Conservation (phyloP, 2,888 invertebrate genomes). For the Tetragnatha montana region DNA sequence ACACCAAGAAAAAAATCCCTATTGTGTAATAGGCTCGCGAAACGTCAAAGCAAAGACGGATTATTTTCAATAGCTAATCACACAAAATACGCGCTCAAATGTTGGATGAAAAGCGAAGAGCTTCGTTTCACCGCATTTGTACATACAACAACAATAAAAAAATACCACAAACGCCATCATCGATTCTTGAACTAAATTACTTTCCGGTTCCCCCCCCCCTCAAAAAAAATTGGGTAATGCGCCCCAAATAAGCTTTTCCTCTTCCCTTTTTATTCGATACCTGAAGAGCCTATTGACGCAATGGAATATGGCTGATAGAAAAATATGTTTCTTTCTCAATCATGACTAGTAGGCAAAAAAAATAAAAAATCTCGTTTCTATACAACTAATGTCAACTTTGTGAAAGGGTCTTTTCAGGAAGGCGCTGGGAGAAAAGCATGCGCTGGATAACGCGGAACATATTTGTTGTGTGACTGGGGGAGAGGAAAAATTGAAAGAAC, state of each 20-base stretch:
- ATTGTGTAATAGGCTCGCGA: background rate
- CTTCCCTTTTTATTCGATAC: conserved; percentile 15
- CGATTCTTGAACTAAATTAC: background rate
- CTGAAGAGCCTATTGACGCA: conserved; percentile 2
- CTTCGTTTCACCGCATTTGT: background rate
- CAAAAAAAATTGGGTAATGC: background rate
- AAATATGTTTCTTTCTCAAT: conserved; percentile 22
- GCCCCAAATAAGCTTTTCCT: background rate
- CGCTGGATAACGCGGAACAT: conserved; percentile 28
- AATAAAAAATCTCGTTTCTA: background rate
- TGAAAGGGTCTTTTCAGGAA: conserved; percentile 36
- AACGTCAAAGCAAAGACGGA: background rate
- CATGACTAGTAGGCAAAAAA: conserved; percentile 14
- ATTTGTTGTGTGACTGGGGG: conserved; percentile 34
- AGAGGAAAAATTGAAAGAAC: background rate
- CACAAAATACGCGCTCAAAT: background rate
- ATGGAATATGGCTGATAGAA: conserved; percentile 30
- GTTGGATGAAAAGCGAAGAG: background rate
- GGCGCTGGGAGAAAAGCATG: conserved; percentile 7
- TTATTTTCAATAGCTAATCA: background rate
- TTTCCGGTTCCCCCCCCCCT: background rate
- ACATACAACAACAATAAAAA: background rate
- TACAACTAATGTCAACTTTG: conserved; percentile 46
- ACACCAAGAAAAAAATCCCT: too few species aligned
- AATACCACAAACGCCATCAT: background rate